Percentiles rank a stretch among this genome's conserved stretches.
Conservation (phyloP, 2,888 invertebrate species). For the Caenorhabditis zanzibari region DNA sequence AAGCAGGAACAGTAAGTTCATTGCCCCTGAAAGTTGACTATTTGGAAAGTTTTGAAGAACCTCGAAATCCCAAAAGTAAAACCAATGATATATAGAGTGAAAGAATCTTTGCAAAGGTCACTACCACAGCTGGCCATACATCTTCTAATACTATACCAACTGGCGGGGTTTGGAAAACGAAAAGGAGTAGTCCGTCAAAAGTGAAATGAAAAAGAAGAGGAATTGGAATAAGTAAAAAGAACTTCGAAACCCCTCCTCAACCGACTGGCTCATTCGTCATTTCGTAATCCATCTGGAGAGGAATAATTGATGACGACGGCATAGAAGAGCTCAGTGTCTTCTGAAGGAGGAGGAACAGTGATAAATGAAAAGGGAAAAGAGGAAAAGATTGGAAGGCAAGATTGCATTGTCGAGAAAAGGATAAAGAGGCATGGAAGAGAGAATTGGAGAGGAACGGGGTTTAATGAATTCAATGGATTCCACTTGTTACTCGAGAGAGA, state of each 20-base stretch:
- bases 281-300: constrained; percentile 60
- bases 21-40: constrained; percentile 23
- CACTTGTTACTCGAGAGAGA: constrained; percentile 23
- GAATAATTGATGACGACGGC: constrained; percentile 55
- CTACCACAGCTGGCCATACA: constrained; percentile 26
- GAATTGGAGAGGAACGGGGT: constrained; percentile 1
- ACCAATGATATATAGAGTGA: constrained; percentile 16
- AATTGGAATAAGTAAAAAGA: constrained; percentile 10
- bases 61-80: background rate
- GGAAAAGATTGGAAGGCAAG: constrained; percentile 45
- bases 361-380: constrained; percentile 46
- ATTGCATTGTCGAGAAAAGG: constrained; percentile 16
- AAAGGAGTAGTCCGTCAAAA: no score
- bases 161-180: constrained; percentile 1
- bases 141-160: background rate
- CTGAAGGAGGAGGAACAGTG: constrained; percentile 26
- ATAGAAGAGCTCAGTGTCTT: constrained; percentile 1
- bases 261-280: constrained; percentile 51
- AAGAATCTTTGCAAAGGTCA: constrained; percentile 28
- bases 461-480: constrained; percentile 36
- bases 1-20: constrained; percentile 40
- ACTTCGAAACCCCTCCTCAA: background rate
- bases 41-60: background rate
- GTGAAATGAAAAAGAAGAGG: constrained; percentile 9
- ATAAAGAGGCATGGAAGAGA: constrained; percentile 26